These are phyloP conservation scores for Fragum whitleyi DNA, from an alignment of 2,888 invertebrate species.

Conservation along the genomic window DNA sequence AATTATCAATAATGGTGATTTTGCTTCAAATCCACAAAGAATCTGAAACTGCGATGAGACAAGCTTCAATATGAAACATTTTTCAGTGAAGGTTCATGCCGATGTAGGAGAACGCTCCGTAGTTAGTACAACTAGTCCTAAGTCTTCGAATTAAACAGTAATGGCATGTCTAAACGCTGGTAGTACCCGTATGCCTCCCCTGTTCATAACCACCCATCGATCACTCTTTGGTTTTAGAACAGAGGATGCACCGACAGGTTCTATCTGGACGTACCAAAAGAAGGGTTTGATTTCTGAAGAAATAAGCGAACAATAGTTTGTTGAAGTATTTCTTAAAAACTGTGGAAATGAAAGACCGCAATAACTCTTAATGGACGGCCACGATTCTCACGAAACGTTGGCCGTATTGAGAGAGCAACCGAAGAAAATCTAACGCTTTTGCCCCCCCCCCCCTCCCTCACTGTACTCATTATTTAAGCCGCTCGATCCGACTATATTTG, in stretches of 20 bases:
- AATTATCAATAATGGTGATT: too few species aligned
- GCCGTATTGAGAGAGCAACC: constrained; percentile 57
- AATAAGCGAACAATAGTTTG: constrained; percentile 66
- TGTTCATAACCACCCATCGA: neutral
- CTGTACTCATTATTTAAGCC: constrained; percentile 37
- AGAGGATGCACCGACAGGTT: constrained; percentile 42
- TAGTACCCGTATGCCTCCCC: neutral
- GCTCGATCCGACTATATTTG: constrained; percentile 24
- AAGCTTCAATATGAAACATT: too few species aligned
- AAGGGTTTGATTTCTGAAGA: constrained; percentile 69
- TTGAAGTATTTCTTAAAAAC: constrained; percentile 57
- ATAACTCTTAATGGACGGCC: constrained; percentile 60
- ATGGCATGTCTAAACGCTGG: constrained; percentile 2
- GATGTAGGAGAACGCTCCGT: too few species aligned
- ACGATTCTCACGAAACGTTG: constrained; percentile 62
- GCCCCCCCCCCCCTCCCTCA: constrained; percentile 35
- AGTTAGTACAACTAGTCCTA: neutral
- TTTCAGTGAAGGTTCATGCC: too few species aligned
- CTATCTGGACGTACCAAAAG: constrained; percentile 58
- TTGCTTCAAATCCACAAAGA: too few species aligned
- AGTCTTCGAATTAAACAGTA: neutral
- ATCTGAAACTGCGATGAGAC: too few species aligned
- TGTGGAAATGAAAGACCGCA: constrained; percentile 65
- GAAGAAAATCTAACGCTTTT: constrained; percentile 41
- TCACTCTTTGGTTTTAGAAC: constrained; percentile 56